Percentiles rank a stretch among this genome's conserved stretches.
phyloP scores from a whole-genome alignment of 2,888 invertebrate genomes.

The Pollenia griseotomentosa region DNA sequence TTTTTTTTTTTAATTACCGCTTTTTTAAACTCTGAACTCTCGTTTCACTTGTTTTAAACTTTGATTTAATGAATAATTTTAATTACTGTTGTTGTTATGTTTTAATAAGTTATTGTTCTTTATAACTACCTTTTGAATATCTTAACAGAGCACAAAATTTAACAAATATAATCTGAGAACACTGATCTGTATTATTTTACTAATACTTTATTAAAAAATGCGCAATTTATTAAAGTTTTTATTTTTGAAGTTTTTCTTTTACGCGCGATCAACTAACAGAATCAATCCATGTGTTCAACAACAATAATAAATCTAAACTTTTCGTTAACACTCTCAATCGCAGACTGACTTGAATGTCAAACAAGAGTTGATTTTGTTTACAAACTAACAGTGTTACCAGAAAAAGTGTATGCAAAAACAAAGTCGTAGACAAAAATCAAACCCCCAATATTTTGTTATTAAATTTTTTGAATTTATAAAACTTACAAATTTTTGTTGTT shows the following conservation, averaged over 20 bases:
- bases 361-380: slow-evolving; percentile 48
- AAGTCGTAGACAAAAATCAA: not conserved
- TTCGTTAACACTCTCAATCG: slow-evolving; percentile 56
- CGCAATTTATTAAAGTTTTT: slow-evolving; percentile 3
- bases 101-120: not conserved
- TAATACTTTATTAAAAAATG: not conserved
- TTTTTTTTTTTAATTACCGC: slow-evolving; percentile 6
- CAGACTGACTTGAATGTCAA: slow-evolving; percentile 50
- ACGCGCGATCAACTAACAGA: slow-evolving; percentile 19
- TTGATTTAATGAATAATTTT: slow-evolving; percentile 9
- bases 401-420: not conserved
- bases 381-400: slow-evolving; percentile 46
- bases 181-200: slow-evolving; percentile 13
- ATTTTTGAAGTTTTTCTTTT: not conserved
- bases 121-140: not conserved
- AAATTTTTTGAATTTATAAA: too few species aligned
- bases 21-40: slow-evolving; percentile 25
- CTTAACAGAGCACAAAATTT: not conserved
- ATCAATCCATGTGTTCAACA: slow-evolving; percentile 9
- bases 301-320: slow-evolving; percentile 17
- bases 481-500: too few species aligned
- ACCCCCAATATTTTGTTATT: too few species aligned
- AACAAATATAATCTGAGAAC: not conserved
- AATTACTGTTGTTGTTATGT: not conserved
- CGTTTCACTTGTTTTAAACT: slow-evolving; percentile 33